Evolutionary conservation across 1,140 invertebrate genomes (phyloP).

Genomic region (Drosophila teissieri): DNA sequence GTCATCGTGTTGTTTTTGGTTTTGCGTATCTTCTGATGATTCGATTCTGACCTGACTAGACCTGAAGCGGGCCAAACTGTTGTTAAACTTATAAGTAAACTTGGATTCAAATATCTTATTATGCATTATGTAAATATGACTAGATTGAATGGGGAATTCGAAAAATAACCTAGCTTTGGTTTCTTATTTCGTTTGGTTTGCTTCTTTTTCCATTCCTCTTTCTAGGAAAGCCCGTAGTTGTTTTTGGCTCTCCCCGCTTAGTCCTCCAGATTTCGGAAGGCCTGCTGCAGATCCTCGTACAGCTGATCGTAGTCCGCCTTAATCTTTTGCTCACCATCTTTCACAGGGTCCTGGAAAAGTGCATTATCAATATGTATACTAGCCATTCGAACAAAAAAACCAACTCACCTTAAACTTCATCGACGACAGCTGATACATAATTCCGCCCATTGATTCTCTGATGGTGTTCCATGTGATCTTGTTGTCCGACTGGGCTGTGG

Average conservation of each 20-base stretch:
- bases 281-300: constrained; percentile 96
- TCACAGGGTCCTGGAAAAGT: constrained; percentile 93
- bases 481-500: constrained; percentile 99
- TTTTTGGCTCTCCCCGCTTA: constrained; percentile 86
- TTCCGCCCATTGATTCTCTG: constrained; percentile 97
- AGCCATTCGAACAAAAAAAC: neutral
- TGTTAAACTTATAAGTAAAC: constrained; percentile 78
- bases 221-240: constrained; percentile 23
- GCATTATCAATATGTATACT: constrained; percentile 21
- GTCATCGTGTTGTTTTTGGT: constrained; percentile 29
- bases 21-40: constrained; percentile 14
- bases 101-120: constrained; percentile 79
- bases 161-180: constrained; percentile 73
- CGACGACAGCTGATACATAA: constrained; percentile 98
- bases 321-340: constrained; percentile 98
- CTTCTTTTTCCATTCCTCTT: constrained; percentile 34
- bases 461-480: constrained; percentile 99
- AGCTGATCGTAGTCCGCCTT: constrained; percentile 98
- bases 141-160: constrained; percentile 78
- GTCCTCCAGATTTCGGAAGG: constrained; percentile 99
- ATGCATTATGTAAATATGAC: constrained; percentile 81
- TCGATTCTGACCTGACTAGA: constrained; percentile 42
- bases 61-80: constrained; percentile 65
- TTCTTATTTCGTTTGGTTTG: constrained; percentile 59
- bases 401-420: constrained; percentile 99